Percentiles rank a stretch among this genome's conserved stretches.
phyloP scores from a whole-genome alignment of 2,888 invertebrate genomes.

The Sisyra nigra region DNA sequence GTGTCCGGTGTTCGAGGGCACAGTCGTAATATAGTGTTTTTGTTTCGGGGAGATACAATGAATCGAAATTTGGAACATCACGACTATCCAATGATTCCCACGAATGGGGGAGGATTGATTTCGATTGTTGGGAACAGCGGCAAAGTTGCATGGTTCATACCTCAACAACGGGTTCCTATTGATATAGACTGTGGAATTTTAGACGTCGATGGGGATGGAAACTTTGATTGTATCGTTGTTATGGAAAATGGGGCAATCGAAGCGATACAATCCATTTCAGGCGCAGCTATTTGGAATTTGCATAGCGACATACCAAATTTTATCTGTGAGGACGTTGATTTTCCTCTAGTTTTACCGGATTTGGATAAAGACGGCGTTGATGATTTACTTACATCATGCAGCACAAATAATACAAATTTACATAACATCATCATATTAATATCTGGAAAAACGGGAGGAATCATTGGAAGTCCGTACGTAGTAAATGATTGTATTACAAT shows the following conservation, averaged over 20 bases:
- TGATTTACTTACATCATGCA: conserved; percentile 47
- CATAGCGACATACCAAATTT: conserved; percentile 34
- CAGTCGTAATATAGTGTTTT: conserved; percentile 54
- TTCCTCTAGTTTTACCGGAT: conserved; percentile 56
- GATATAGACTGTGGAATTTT: conserved; percentile 57
- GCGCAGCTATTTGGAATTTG: conserved; percentile 41
- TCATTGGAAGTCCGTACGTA: conserved; percentile 44
- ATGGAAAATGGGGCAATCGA: conserved; percentile 49
- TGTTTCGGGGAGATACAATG: conserved; percentile 52
- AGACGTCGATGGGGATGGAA: conserved; percentile 54
- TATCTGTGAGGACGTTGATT: conserved; percentile 41
- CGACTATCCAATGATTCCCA: conserved; percentile 21
- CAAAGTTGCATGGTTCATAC: conserved; percentile 55
- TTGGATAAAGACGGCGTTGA: conserved; percentile 52
- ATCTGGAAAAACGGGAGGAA: conserved; percentile 51
- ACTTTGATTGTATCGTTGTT: conserved; percentile 57
- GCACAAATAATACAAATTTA: conserved; percentile 28
- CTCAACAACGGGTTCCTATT: conserved; percentile 48
- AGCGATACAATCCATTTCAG: conserved; percentile 42
- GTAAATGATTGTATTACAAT: conserved; percentile 41
- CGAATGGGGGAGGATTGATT: conserved; percentile 47
- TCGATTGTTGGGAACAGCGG: conserved; percentile 54
- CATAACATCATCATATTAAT: conserved; percentile 48
- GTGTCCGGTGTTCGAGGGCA: conserved; percentile 45
- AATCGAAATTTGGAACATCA: conserved; percentile 29